Evolutionary conservation across 2,113 vertebrate species (phyloP).

Genomic region (Python bivittatus): DNA sequence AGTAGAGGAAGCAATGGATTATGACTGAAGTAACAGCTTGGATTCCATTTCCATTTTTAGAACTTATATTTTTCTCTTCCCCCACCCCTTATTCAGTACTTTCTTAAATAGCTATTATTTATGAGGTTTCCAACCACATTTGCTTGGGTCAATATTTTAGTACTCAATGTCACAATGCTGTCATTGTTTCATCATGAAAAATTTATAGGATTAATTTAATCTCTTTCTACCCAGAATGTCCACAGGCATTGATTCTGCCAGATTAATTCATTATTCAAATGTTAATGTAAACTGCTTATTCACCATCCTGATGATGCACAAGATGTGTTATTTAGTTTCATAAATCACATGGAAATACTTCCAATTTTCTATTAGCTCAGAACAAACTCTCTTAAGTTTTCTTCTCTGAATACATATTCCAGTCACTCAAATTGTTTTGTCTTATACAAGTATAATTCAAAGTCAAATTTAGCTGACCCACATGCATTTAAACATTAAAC

Average conservation of each 20-base stretch:
- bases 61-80: background rate
- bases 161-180: background rate
- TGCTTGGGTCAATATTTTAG: constrained; percentile 1
- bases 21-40: background rate
- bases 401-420: background rate
- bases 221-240: constrained; percentile 2
- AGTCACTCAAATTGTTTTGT: background rate
- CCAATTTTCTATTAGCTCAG: background rate
- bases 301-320: background rate
- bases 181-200: constrained; percentile 22
- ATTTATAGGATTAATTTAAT: constrained; percentile 30
- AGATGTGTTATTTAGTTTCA: constrained; percentile 4
- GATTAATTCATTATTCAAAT: constrained; percentile 26
- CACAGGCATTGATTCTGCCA: constrained; percentile 11
- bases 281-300: constrained; percentile 26
- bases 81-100: background rate
- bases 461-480: background rate
- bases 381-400: background rate
- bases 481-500: background rate
- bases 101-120: background rate
- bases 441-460: background rate
- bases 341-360: constrained; percentile 7
- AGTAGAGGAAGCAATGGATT: background rate
- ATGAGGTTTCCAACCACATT: background rate
- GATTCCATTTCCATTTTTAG: background rate